Conservation (phyloP, 2,888 invertebrate genomes). For the Clepsis dumicolana region DNA sequence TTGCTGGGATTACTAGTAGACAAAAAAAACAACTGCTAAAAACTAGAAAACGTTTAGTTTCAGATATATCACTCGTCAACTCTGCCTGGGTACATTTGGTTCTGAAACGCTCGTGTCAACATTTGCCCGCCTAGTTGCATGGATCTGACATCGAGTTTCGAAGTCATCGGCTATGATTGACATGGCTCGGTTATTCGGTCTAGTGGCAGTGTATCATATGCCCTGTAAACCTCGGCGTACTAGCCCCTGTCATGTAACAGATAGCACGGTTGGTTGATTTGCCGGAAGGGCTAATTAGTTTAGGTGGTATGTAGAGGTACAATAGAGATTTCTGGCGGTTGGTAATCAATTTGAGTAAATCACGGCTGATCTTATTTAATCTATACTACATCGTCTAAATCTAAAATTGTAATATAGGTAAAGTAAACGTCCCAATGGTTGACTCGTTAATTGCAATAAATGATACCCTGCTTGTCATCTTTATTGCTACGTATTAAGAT, state of each 20-base stretch:
- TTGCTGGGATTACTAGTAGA: no score
- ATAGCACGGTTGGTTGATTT: slow-evolving; percentile 34
- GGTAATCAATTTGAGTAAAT: not conserved
- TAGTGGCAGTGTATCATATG: slow-evolving; percentile 4
- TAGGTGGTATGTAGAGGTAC: not conserved
- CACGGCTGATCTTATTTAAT: not conserved
- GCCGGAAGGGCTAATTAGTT: slow-evolving; percentile 37
- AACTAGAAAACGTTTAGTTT: not conserved
- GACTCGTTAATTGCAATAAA: no score
- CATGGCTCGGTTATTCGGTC: slow-evolving; percentile 8
- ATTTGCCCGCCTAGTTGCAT: slow-evolving; percentile 10
- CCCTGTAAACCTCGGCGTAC: slow-evolving; percentile 14
- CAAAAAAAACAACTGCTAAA: not conserved
- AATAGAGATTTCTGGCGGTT: no score
- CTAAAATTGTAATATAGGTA: no score
- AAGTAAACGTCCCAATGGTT: no score
- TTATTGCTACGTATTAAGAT: no score
- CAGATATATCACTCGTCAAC: not conserved
- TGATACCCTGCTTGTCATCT: no score
- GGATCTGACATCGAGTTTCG: slow-evolving; percentile 20
- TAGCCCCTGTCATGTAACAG: slow-evolving; percentile 32
- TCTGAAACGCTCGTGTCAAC: slow-evolving; percentile 13
- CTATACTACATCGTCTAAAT: no score
- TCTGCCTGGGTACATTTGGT: not conserved
- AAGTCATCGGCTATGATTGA: slow-evolving; percentile 19